These are phyloP conservation scores for Scaptomyza cyrtandrae DNA, from an alignment of 2,888 invertebrate genomes.

Conservation along the genomic window DNA sequence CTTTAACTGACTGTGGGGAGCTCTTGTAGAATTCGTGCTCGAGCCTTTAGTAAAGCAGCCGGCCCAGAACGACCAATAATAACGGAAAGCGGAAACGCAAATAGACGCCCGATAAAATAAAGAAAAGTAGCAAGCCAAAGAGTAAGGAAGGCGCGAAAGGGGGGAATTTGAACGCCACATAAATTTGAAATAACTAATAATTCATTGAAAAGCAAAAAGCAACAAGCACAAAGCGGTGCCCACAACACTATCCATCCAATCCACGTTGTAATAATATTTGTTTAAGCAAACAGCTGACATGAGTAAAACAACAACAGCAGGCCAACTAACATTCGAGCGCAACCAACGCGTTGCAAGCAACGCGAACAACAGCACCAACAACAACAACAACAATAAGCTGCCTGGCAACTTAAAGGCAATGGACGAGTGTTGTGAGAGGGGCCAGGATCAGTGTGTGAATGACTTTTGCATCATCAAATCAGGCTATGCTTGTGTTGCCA, in stretches of 20 bases:
- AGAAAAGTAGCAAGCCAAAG: constrained; percentile 6
- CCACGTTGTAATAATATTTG: constrained; percentile 75
- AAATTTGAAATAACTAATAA: constrained; percentile 74
- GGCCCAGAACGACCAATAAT: constrained; percentile 50
- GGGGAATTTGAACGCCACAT: constrained; percentile 58
- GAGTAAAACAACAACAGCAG: constrained; percentile 21
- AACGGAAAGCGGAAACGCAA: constrained; percentile 75
- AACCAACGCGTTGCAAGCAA: neutral
- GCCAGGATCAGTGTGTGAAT: constrained; percentile 15
- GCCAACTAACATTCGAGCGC: no score
- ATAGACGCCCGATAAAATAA: constrained; percentile 71
- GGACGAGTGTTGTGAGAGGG: neutral
- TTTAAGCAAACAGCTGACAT: constrained; percentile 72
- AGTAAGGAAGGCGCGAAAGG: neutral
- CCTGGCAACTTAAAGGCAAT: constrained; percentile 11
- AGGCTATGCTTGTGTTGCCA: constrained; percentile 28
- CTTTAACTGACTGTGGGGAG: constrained; percentile 4
- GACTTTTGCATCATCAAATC: constrained; percentile 14
- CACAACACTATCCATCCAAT: constrained; percentile 20
- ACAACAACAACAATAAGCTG: constrained; percentile 12
- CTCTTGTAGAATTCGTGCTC: constrained; percentile 31
- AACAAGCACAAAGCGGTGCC: neutral
- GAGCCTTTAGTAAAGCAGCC: constrained; percentile 39
- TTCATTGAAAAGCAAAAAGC: constrained; percentile 60
- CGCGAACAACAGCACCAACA: no score